Base-by-base conservation (phyloP, 2,888 invertebrate species). In the Callyntrura sp. region DNA sequence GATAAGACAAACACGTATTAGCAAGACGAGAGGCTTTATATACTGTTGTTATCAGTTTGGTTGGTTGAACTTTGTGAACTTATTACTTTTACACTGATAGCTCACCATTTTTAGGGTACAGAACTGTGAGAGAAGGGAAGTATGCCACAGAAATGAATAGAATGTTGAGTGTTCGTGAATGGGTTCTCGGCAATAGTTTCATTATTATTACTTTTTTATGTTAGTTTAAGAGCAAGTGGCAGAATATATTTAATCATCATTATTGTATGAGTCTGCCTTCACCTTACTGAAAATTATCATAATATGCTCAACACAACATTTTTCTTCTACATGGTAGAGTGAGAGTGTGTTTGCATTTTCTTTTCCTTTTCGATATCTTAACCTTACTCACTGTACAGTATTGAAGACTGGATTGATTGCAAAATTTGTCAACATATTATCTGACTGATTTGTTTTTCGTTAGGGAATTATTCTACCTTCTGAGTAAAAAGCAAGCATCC, bases 361-460 rank as follows among this genome's bases (percentile, higher is more conserved):
- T 48, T 45, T 35, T 70, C 9, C 51, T 9, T 51, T 35, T 62
- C 17, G 12, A 20, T 25, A 81, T 68, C 86, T 87, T 87, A 87
- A 87, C 86, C 86, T 87, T 87, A 28, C 68, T 65, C 86, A 87
- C 79, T 81, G 23, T 14, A 17, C 17, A 17, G 48, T 48, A 20
- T 48, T 62, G 48, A 85, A 60, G 14, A 17, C 70, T 55, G 17
- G 43, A 57, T 73, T 73, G 60, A 73, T 76, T 79, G 55, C 57
- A 35, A 68, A 87, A 87, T 87, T 87, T 87, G 86, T 87, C 86
- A 79, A 70, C 86, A 87, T 79, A 79, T 87, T 65, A 51, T 51
- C 55, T 76, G 5, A 14, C 76, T 23, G 51, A 45, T 8, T 17
- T 45, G 35, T 6, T 23, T 4, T 43, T 0, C 17, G n/a, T 73